Conservation (phyloP, 2,888 invertebrate genomes). For the Priocnemis perturbator region DNA sequence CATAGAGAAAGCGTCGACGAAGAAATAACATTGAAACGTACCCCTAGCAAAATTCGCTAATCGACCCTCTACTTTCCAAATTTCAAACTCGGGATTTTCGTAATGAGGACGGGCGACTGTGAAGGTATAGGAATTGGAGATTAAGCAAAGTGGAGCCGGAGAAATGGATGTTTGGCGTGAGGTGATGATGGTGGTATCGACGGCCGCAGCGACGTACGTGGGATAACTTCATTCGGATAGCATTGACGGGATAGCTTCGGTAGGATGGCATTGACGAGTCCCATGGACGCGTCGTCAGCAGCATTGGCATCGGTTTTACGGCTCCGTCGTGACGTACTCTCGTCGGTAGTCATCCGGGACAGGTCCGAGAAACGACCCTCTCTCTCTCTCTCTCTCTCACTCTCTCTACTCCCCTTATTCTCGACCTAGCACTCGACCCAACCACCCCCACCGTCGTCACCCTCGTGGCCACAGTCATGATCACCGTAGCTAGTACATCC, state of each 20-base stretch:
- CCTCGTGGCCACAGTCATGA: constrained; percentile 61
- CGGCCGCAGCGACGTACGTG: too few relatives aligned
- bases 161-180: too few relatives aligned
- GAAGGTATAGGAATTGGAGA: too few relatives aligned
- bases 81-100: too few relatives aligned
- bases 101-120: too few relatives aligned
- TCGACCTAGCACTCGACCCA: too few relatives aligned
- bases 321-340: constrained; percentile 73
- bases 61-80: too few relatives aligned
- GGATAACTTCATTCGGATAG: background rate
- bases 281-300: constrained; percentile 73
- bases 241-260: background rate
- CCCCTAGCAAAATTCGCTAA: too few relatives aligned
- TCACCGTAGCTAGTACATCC: constrained; percentile 53
- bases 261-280: constrained; percentile 72
- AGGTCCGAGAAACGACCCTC: background rate
- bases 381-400: constrained; percentile 16
- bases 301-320: constrained; percentile 73
- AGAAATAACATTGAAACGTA: too few relatives aligned
- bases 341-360: too few relatives aligned
- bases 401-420: constrained; percentile 16
- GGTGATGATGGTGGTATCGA: too few relatives aligned
- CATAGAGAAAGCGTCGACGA: background rate
- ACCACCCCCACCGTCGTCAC: background rate
- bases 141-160: too few relatives aligned